Base-by-base conservation (phyloP, 2,888 invertebrate genomes). In the Tetragonisca angustula region DNA sequence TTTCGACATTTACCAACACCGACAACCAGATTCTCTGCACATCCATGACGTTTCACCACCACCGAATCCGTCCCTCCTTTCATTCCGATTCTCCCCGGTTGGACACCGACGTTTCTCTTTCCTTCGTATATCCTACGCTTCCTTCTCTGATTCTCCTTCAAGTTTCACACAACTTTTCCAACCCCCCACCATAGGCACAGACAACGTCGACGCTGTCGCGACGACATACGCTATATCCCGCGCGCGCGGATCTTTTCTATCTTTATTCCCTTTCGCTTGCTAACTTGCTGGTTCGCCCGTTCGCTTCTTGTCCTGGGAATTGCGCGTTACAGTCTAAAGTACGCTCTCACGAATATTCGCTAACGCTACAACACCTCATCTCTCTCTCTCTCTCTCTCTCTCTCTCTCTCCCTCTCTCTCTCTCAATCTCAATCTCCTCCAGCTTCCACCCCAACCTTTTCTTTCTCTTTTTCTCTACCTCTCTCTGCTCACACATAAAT, bases 121-220 rank as follows among this genome's bases (percentile, higher is more conserved):
- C 79, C 77, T 76, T 65, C 77, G 69, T 50, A 49, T 71, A 83
- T 87, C 83, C 81, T 69, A 43, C 65, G 70, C 65, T 83, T 83
- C 84, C 84, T 89, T 86, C 86, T 86, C 87, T 84, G 73, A 86
- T 88, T 86, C 89, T 88, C 85, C 84, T 88, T 87, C 89, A 90
- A 92, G 88, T 91, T 91, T 91, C 84, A 70, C 80, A 87, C 89
- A 91, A 91, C 91, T 92, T 92, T 92, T 91, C 87, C 89, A 79
- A 79, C 83, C 79, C 76, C 79, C 75, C 72, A 56, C 72, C 50
- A 70, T 59, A 21, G 32, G 36, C 80, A 71, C 69, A 81, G 80
- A 71, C 79, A 86, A 86, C 82, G 84, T 77, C 86, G 87, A 76
- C 82, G 79, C 79, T 77, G 81, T 83, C 87, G 79, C 85, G 80